A percentile compares a stretch with the other conserved stretches of the same genome.
phyloP scores from a whole-genome alignment of 1,140 invertebrate genomes.

The Apis cerana region DNA sequence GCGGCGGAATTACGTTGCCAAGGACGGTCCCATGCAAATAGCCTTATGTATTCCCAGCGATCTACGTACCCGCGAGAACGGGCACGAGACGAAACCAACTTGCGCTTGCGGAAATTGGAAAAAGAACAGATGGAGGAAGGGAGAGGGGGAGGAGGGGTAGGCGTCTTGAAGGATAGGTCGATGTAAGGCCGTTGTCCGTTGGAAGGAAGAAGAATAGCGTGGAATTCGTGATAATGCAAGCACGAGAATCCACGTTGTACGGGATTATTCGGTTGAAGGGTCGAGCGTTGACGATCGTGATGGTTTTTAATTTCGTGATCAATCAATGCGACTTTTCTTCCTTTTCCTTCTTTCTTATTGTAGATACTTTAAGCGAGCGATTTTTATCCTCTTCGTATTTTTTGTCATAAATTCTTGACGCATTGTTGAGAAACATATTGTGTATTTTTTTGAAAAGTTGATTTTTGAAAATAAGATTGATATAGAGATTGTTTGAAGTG shows the following conservation, averaged over 20 bases:
- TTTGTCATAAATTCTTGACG: no score
- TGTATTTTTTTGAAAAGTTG: no score
- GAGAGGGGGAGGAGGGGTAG: not conserved
- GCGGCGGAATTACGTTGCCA: slow-evolving; percentile 42
- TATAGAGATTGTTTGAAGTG: no score
- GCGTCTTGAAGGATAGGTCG: slow-evolving; percentile 27
- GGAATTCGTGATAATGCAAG: slow-evolving; percentile 17
- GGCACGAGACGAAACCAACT: not conserved
- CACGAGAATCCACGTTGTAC: not conserved
- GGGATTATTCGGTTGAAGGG: slow-evolving; percentile 3
- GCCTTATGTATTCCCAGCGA: slow-evolving; percentile 35
- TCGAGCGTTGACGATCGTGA: no score
- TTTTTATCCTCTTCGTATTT: no score
- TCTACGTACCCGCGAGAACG: slow-evolving; percentile 15
- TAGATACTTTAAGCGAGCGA: no score
- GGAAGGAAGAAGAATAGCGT: not conserved
- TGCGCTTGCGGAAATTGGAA: not conserved
- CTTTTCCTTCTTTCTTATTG: not conserved
- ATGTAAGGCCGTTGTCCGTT: not conserved
- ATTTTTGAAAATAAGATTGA: no score
- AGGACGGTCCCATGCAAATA: slow-evolving; percentile 46
- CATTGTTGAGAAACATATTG: no score
- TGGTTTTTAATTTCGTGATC: not conserved
- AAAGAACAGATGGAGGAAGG: not conserved
- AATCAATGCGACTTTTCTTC: not conserved